Conservation (phyloP, 2,888 invertebrate genomes). For the Endomychus coccineus region DNA sequence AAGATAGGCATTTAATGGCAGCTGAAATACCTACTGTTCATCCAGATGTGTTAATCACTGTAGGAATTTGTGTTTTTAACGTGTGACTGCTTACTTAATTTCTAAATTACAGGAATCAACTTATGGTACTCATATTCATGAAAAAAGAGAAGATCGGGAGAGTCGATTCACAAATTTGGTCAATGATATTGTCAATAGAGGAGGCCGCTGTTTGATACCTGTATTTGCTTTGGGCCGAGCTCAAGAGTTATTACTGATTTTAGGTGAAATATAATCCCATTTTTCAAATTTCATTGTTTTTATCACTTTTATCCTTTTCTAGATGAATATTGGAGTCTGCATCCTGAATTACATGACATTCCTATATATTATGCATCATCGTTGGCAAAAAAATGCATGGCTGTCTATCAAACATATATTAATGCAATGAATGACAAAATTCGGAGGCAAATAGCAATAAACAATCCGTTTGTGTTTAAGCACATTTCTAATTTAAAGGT, state of each 20-base stretch:
- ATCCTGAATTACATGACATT: constrained; percentile 94
- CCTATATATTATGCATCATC: constrained; percentile 99
- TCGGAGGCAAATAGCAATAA: constrained; percentile 90
- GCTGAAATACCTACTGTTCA: constrained; percentile 95
- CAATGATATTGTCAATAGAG: constrained; percentile 91
- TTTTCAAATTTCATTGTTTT: constrained; percentile 2
- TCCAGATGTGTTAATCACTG: constrained; percentile 94
- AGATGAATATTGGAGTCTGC: constrained; percentile 98
- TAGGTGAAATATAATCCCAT: constrained; percentile 47
- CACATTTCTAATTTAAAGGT: constrained; percentile 93
- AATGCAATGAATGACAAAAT: constrained; percentile 99
- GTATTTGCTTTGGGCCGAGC: constrained; percentile 98
- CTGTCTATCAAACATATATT: constrained; percentile 98
- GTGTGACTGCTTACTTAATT: constrained; percentile 6
- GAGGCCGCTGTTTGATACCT: constrained; percentile 97
- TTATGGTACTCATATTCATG: constrained; percentile 98
- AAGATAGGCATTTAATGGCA: constrained; percentile 98
- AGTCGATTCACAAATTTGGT: constrained; percentile 87
- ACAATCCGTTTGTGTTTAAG: constrained; percentile 97
- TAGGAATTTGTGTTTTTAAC: constrained; percentile 37
- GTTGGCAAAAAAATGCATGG: constrained; percentile 99
- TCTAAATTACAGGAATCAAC: constrained; percentile 73
- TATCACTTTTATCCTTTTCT: constrained; percentile 24
- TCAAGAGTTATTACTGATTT: constrained; percentile 87
- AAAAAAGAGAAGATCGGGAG: constrained; percentile 95